A percentile compares a stretch with the other conserved stretches of the same genome.
phyloP scores from a whole-genome alignment of 2,113 vertebrate species.

The Tor tambroides region DNA sequence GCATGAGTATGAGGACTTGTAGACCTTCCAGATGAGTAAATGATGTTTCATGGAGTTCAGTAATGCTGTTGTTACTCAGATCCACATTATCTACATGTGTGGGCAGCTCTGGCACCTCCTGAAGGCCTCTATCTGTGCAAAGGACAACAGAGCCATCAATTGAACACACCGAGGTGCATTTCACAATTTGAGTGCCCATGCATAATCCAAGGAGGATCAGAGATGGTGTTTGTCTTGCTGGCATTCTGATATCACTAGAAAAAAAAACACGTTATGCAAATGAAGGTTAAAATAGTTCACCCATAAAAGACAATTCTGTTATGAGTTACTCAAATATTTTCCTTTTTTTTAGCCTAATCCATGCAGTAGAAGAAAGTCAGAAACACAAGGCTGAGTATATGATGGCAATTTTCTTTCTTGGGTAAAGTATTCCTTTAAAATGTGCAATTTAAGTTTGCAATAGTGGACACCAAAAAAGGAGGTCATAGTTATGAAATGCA shows the following conservation, averaged over 20 bases:
- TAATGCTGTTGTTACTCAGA: conserved; percentile 15
- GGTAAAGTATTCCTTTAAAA: background rate
- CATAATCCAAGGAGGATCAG: background rate
- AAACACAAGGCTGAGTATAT: background rate
- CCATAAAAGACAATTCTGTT: background rate
- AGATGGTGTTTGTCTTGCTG: background rate
- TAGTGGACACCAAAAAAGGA: background rate
- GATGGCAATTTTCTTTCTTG: background rate
- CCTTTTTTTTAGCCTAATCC: background rate
- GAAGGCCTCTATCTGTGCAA: conserved; percentile 1
- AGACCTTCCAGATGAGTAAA: background rate
- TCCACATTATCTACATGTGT: background rate
- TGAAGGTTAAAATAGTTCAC: background rate
- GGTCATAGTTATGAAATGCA: background rate
- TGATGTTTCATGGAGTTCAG: conserved; percentile 16
- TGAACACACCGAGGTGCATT: conserved; percentile 24
- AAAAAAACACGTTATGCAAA: background rate
- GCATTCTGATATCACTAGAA: background rate
- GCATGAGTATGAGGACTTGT: background rate
- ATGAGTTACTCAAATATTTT: background rate
- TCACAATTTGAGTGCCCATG: background rate
- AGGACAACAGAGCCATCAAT: background rate
- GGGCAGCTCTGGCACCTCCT: background rate
- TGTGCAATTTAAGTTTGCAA: background rate
- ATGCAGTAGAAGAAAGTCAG: background rate